Conservation (phyloP, 2,797 vertebrate genomes). For the Enteromius mattozi region DNA sequence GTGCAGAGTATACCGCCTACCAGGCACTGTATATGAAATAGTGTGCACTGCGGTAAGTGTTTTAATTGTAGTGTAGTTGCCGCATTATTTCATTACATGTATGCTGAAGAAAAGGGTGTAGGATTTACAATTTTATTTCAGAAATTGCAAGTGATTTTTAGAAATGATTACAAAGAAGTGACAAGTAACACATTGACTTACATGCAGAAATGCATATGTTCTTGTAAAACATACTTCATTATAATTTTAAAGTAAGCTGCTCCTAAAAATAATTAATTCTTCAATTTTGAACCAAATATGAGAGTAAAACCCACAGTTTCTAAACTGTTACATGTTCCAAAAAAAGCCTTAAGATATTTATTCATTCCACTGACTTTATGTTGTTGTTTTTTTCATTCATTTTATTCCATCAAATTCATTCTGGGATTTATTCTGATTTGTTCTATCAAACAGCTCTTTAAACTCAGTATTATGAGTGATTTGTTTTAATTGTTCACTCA, state of each 20-base stretch:
- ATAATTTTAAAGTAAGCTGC: not conserved
- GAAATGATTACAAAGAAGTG: not conserved
- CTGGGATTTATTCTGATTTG: not conserved
- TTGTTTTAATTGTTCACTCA: not conserved
- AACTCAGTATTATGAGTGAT: not conserved
- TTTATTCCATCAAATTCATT: not conserved
- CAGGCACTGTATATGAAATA: not conserved
- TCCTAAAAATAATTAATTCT: not conserved
- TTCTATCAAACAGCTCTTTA: not conserved
- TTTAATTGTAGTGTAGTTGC: not conserved
- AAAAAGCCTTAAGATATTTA: not conserved
- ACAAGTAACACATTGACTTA: not conserved
- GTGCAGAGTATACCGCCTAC: not conserved
- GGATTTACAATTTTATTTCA: not conserved
- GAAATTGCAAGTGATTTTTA: not conserved
- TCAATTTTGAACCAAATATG: not conserved
- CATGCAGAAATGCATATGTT: not conserved
- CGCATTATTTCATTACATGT: not conserved
- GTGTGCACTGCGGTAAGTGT: not conserved
- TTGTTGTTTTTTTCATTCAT: too few species aligned
- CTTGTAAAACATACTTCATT: not conserved
- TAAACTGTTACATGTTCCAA: too few species aligned
- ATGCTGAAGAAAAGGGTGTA: not conserved
- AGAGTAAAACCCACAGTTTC: not conserved
- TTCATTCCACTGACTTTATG: not conserved